A percentile compares a stretch with the other conserved stretches of the same genome.
Conservation (phyloP, 2,888 invertebrate species). For the Andrena bicolor region DNA sequence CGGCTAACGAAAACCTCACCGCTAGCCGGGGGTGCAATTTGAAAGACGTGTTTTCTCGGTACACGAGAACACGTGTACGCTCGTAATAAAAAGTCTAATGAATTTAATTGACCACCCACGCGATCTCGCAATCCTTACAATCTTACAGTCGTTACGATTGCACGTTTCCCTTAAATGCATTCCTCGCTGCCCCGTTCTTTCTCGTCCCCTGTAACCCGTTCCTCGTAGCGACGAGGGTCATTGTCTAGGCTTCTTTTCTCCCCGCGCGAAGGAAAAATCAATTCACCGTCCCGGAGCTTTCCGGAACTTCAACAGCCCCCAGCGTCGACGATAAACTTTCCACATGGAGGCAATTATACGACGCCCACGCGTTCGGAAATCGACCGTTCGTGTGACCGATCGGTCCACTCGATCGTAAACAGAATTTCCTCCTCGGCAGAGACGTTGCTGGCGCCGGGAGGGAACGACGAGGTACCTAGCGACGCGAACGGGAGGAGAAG, state of each 20-base stretch:
- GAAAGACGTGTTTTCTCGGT: not conserved
- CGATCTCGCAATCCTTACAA: conserved; percentile 19
- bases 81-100: conserved; percentile 40
- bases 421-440: conserved; percentile 39
- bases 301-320: conserved; percentile 63
- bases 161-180: not conserved
- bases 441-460: not conserved
- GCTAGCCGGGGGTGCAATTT: not conserved
- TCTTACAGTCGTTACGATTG: not conserved
- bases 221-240: too few relatives aligned
- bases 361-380: conserved; percentile 29
- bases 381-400: not conserved
- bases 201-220: too few relatives aligned
- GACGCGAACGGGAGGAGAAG: conserved; percentile 7
- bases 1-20: not conserved
- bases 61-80: not conserved
- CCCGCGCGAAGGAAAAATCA: conserved; percentile 59
- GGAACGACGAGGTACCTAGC: not conserved
- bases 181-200: too few relatives aligned
- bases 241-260: conserved; percentile 10
- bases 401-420: conserved; percentile 59
- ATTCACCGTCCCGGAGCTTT: conserved; percentile 63
- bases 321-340: conserved; percentile 52
- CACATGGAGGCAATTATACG: conserved; percentile 36
- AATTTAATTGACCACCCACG: conserved; percentile 61